Percentiles rank a stretch among this genome's conserved stretches.
Evolutionary conservation across 2,797 vertebrate species (phyloP).

Genomic region (Chelmon rostratus): DNA sequence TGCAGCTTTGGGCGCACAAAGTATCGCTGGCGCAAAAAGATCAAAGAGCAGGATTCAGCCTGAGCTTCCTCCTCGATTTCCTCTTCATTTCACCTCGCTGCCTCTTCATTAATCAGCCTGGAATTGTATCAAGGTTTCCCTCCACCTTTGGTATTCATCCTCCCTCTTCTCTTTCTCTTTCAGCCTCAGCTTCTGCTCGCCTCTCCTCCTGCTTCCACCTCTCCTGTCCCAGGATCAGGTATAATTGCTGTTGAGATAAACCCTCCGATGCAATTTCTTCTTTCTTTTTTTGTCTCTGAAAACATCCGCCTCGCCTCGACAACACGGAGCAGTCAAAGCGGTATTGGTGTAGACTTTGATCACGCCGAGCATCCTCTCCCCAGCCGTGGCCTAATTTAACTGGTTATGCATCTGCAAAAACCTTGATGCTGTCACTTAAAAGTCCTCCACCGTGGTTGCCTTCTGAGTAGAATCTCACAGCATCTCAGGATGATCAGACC

Average conservation of each 20-base stretch:
- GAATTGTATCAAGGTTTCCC: conserved; percentile 54
- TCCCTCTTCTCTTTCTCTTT: conserved; percentile 34
- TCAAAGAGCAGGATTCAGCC: conserved; percentile 63
- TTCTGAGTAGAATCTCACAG: conserved; percentile 52
- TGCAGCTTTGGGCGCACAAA: conserved; percentile 45
- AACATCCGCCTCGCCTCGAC: conserved; percentile 45
- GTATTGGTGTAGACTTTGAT: conserved; percentile 70
- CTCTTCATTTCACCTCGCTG: conserved; percentile 66
- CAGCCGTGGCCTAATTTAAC: conserved; percentile 67
- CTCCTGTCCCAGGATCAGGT: conserved; percentile 55
- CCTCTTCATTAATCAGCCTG: conserved; percentile 69
- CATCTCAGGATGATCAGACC: conserved; percentile 42
- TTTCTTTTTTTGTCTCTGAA: conserved; percentile 55
- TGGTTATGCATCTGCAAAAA: conserved; percentile 41
- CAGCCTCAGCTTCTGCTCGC: conserved; percentile 31
- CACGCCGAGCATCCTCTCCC: conserved; percentile 52
- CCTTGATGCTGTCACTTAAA: conserved; percentile 69
- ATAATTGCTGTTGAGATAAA: conserved; percentile 71
- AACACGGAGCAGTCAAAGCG: conserved; percentile 48
- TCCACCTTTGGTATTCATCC: conserved; percentile 41
- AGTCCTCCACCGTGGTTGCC: conserved; percentile 47
- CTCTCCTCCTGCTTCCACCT: conserved; percentile 32
- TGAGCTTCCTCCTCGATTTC: conserved; percentile 61
- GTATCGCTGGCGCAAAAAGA: conserved; percentile 58
- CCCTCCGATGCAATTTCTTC: conserved; percentile 50